phyloP scores from a whole-genome alignment of 2,797 vertebrate species.

The Manis javanica region DNA sequence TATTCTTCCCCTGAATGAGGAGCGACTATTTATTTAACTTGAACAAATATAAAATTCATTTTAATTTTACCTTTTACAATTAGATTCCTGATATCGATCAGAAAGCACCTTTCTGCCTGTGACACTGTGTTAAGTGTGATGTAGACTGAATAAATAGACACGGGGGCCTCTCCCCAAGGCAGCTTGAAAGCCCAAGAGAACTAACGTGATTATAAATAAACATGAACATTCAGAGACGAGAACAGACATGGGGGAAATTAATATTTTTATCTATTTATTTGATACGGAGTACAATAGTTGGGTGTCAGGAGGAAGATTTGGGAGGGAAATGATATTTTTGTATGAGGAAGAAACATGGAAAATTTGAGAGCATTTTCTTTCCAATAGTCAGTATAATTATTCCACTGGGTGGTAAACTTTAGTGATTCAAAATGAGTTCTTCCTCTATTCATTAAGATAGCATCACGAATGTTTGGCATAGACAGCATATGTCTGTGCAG shows the following conservation, averaged over 20 bases:
- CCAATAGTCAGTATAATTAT: constrained; percentile 73
- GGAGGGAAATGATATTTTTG: constrained; percentile 67
- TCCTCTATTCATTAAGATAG: constrained; percentile 72
- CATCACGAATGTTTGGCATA: constrained; percentile 69
- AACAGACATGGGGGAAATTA: constrained; percentile 70
- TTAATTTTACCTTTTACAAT: constrained; percentile 32
- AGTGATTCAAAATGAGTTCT: constrained; percentile 75
- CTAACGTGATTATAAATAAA: constrained; percentile 66
- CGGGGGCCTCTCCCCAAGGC: neutral
- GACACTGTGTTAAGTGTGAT: neutral
- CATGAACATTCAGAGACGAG: constrained; percentile 42
- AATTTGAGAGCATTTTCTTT: constrained; percentile 54
- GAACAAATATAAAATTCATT: constrained; percentile 13
- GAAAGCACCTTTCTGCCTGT: neutral
- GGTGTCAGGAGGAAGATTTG: constrained; percentile 42
- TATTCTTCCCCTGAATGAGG: neutral
- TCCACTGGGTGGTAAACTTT: constrained; percentile 82
- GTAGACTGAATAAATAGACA: neutral
- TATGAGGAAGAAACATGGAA: constrained; percentile 57
- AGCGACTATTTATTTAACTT: neutral
- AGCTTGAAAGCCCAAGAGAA: neutral
- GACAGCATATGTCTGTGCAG: constrained; percentile 57
- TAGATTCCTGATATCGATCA: neutral
- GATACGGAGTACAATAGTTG: constrained; percentile 64
- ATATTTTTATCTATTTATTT: constrained; percentile 76